phyloP scores from a whole-genome alignment of 2,113 vertebrate genomes.

The Rattus rattus region DNA sequence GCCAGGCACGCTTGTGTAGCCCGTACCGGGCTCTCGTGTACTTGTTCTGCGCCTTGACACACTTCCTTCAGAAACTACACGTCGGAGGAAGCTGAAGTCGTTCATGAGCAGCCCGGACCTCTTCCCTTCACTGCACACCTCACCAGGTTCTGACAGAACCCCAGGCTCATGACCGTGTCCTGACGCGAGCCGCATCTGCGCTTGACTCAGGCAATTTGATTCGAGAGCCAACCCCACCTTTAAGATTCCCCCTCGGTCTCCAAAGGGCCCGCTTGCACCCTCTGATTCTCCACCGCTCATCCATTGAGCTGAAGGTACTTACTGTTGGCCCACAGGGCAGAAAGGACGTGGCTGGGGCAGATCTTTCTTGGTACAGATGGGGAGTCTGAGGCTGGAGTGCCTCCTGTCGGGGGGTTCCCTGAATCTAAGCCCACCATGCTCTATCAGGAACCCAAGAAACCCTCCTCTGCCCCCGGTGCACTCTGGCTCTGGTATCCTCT shows the following conservation, averaged over 20 bases:
- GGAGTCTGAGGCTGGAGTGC: background rate
- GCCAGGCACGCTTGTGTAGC: too few relatives aligned
- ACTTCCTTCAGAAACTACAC: background rate
- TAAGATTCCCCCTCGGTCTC: background rate
- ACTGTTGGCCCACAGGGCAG: background rate
- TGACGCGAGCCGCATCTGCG: background rate
- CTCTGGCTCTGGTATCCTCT: background rate
- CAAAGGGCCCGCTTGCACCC: background rate
- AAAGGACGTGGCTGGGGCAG: background rate
- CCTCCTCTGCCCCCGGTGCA: background rate
- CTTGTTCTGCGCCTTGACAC: background rate
- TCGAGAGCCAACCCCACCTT: background rate
- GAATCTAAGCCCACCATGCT: rapidly evolving
- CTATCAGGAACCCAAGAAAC: background rate
- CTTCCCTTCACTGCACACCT: background rate
- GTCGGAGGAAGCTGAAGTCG: background rate
- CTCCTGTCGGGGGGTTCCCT: background rate
- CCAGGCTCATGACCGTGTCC: background rate
- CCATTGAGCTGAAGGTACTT: background rate
- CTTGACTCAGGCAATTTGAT: background rate
- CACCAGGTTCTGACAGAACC: background rate
- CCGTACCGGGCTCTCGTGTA: background rate
- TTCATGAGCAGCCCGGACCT: background rate
- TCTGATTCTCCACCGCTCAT: background rate
- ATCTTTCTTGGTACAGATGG: background rate